Evolutionary conservation across 2,113 vertebrate genomes (phyloP), one percentile per base, ranked within the genome.

Genomic region (Panthera uncia): DNA sequence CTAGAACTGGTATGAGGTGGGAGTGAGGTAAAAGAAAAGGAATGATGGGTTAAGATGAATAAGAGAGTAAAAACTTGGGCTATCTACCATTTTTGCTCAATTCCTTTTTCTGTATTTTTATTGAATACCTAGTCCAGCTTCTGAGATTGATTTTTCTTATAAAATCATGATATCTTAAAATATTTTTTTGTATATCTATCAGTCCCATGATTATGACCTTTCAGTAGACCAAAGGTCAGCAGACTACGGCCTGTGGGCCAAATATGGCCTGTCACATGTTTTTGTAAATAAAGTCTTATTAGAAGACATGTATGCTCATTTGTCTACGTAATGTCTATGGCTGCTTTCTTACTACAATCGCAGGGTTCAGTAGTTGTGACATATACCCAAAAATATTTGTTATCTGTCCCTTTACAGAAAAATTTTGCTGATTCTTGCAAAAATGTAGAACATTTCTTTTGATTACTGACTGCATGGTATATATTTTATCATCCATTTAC

Each of bases 131-230:
- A 12, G 65, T 71, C 31, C 7, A 89, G 41, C 52, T 92, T 89
- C 61, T 80, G 63, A 79, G 50, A 27, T 25, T 85, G 36, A 45
- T 29, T 57, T 93, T 85, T 89, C 69, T 82, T 84, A 63, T 31
- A 76, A 91, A 95, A 69, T 80, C 25, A 84, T 66, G 52, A n/a
- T 41, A 38, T 68, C 93, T 89, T 84, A 71, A 84, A 79, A 69
- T 90, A 88, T 52, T 69, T 19, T 19, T 76, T 92, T 88, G 33
- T 69, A 15, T 50, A 55, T 81, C 1, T 21, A 29, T 87, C 52
- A 82, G 1, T 1, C 74, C 57, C 25, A 80, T 85, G 65, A 80
- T 94, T 79, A 45, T 81, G 66, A 81, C 31, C 19, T 91, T 68
- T 55, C 38, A 91, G 4, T 57, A 68, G 87, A 74, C 21, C 2